A percentile compares a stretch with the other conserved stretches of the same genome.
These are phyloP conservation scores for Oxyura jamaicensis DNA, from an alignment of 2,113 vertebrate genomes.

Conservation along the genomic window DNA sequence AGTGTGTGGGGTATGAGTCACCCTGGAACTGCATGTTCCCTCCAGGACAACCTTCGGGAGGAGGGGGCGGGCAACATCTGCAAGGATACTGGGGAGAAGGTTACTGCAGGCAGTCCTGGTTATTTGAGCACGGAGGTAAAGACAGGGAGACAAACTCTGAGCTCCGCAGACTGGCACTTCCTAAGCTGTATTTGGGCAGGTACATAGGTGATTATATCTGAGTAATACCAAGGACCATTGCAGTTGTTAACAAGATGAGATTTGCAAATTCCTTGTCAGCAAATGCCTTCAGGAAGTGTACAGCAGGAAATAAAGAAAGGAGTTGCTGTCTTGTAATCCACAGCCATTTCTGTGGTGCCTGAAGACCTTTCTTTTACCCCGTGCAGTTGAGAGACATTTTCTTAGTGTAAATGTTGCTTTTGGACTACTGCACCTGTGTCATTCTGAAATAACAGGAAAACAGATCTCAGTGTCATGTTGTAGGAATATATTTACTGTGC, in stretches of 20 bases:
- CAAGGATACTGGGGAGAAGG: slow-evolving; percentile 39
- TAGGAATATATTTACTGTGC: not conserved
- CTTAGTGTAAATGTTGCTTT: slow-evolving; percentile 43
- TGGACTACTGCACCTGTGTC: slow-evolving; percentile 62
- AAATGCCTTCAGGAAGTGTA: slow-evolving; percentile 66
- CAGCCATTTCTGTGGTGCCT: slow-evolving; percentile 58
- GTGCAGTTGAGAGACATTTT: slow-evolving; percentile 70
- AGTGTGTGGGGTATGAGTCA: slow-evolving; percentile 16
- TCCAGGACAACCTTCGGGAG: slow-evolving; percentile 2
- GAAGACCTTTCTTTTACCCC: slow-evolving; percentile 31
- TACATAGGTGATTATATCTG: slow-evolving; percentile 4
- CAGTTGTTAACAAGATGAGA: slow-evolving; percentile 12
- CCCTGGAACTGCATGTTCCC: slow-evolving; percentile 32
- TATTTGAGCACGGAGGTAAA: not conserved
- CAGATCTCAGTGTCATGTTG: not conserved
- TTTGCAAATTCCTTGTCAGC: slow-evolving; percentile 68
- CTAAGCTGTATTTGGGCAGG: not conserved
- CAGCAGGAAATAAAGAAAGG: slow-evolving; percentile 43
- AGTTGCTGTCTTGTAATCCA: slow-evolving; percentile 12
- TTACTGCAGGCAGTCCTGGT: not conserved
- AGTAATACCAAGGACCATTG: not conserved
- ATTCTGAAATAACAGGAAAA: slow-evolving; percentile 13
- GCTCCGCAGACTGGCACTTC: not conserved
- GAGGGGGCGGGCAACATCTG: slow-evolving; percentile 28
- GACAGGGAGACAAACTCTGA: not conserved